Evolutionary conservation across 2,888 invertebrate genomes (phyloP).

Genomic region (Notodonta dromedarius): DNA sequence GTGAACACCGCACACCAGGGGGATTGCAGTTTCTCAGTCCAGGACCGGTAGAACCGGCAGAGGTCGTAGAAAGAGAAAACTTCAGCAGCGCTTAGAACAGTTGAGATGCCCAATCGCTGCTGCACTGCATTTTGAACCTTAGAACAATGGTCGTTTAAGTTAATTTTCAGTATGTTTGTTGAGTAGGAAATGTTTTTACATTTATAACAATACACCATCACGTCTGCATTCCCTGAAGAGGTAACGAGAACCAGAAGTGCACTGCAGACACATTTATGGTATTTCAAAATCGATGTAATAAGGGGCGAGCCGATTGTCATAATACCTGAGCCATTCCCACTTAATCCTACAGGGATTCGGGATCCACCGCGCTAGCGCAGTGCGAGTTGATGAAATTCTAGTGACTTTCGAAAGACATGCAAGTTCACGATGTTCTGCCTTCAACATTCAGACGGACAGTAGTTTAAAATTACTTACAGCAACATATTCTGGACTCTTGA

Average conservation of each 20-base stretch:
- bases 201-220: too few relatives aligned
- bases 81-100: conserved; percentile 58
- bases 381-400: too few relatives aligned
- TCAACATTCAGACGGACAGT: neutral
- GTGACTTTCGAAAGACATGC: too few relatives aligned
- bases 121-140: conserved; percentile 78
- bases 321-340: too few relatives aligned
- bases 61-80: conserved; percentile 89
- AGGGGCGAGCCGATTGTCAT: too few relatives aligned
- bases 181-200: neutral
- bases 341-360: too few relatives aligned
- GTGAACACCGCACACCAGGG: conserved; percentile 91
- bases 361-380: too few relatives aligned
- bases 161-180: neutral
- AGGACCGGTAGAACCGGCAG: conserved; percentile 91
- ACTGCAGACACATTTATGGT: too few relatives aligned
- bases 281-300: too few relatives aligned
- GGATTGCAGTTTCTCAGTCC: conserved; percentile 70
- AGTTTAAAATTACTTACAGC: conserved; percentile 47
- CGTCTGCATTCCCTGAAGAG: too few relatives aligned
- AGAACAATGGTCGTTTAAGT: neutral
- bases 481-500: conserved; percentile 46
- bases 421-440: too few relatives aligned
- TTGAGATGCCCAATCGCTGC: conserved; percentile 74
- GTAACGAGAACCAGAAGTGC: too few relatives aligned